phyloP scores from a whole-genome alignment of 2,888 invertebrate genomes.

The Dasysyrphus albostriatus region DNA sequence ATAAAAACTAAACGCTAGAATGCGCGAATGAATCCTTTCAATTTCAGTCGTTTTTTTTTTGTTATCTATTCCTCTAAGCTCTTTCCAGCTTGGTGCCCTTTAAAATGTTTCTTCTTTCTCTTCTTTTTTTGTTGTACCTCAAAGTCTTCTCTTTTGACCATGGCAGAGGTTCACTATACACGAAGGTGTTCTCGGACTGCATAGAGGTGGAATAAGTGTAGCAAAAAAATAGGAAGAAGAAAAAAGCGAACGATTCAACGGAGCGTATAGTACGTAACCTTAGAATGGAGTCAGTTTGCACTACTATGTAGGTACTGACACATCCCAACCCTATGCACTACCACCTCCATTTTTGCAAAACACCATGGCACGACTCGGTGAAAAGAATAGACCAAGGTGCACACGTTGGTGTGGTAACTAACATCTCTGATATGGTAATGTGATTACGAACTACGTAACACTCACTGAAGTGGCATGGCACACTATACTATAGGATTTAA shows the following conservation, averaged over 20 bases:
- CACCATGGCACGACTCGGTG: not conserved
- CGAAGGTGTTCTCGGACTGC: slow-evolving; percentile 42
- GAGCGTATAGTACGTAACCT: slow-evolving; percentile 45
- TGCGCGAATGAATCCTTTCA: slow-evolving; percentile 73
- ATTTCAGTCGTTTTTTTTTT: slow-evolving; percentile 40
- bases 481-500: not conserved
- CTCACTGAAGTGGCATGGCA: slow-evolving; percentile 47
- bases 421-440: slow-evolving; percentile 70
- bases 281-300: slow-evolving; percentile 39
- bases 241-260: slow-evolving; percentile 35
- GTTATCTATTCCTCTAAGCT: slow-evolving; percentile 33
- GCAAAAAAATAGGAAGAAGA: not conserved
- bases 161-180: not conserved
- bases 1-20: slow-evolving; percentile 52
- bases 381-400: slow-evolving; percentile 24
- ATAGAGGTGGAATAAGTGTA: slow-evolving; percentile 25
- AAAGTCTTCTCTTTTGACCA: slow-evolving; percentile 39
- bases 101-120: slow-evolving; percentile 20
- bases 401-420: slow-evolving; percentile 53
- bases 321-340: not conserved
- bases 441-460: slow-evolving; percentile 62
- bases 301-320: not conserved
- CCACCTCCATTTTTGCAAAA: not conserved
- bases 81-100: slow-evolving; percentile 30
- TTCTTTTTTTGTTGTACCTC: slow-evolving; percentile 11